A percentile compares a stretch with the other conserved stretches of the same genome.
These are phyloP conservation scores for Chlamydotis undulata DNA, from an alignment of 2,113 vertebrate genomes.

Conservation along the genomic window DNA sequence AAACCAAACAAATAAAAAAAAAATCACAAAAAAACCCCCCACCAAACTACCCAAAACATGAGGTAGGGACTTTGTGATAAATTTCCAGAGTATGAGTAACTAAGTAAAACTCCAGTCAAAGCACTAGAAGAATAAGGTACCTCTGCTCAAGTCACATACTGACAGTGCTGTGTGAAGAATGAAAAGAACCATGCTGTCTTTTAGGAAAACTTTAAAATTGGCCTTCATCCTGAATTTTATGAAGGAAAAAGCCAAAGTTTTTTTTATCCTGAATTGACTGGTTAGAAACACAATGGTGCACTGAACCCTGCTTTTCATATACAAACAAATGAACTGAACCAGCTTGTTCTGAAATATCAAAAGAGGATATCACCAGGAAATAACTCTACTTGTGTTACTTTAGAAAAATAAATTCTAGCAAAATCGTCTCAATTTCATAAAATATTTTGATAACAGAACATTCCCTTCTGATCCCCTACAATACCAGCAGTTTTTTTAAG, in stretches of 20 bases:
- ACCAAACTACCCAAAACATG: background rate
- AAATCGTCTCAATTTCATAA: background rate
- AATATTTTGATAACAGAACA: background rate
- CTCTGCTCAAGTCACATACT: background rate
- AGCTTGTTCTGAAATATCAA: background rate
- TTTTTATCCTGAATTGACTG: background rate
- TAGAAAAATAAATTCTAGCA: background rate
- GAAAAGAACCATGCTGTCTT: background rate
- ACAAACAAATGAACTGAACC: background rate
- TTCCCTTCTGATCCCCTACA: background rate
- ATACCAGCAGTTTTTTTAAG: background rate
- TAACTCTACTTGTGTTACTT: background rate
- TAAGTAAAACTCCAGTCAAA: background rate
- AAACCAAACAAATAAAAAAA: background rate
- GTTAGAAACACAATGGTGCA: background rate
- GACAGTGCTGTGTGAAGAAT: background rate
- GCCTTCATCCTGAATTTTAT: background rate
- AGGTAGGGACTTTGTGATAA: background rate
- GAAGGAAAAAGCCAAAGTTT: background rate
- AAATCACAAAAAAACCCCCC: background rate
- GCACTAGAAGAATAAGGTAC: background rate
- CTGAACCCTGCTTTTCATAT: background rate
- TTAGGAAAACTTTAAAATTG: background rate
- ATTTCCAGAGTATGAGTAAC: background rate
- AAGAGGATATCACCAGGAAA: background rate